Evolutionary conservation across 2,797 vertebrate genomes (phyloP), one percentile per base, ranked within the genome.

Genomic region (Merluccius polli): DNA sequence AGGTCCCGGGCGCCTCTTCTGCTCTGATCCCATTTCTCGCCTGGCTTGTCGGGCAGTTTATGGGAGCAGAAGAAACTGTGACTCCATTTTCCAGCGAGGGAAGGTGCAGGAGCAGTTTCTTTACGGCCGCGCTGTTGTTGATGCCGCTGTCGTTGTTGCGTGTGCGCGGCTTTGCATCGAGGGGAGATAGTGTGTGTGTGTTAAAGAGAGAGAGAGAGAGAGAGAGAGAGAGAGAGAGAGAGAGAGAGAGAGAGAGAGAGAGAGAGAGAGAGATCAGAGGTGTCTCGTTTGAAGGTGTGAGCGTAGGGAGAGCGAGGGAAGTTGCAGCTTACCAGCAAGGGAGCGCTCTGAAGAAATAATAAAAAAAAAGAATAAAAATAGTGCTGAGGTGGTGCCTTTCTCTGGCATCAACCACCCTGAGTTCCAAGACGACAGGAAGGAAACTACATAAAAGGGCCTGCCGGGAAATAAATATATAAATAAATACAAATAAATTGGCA

Each of bases 51-150:
- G 71, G 81, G 87, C 87, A 78, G 84, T 86, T 86, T 82, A 86
- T 24, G 76, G 52, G 2, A 81, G 85, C 85, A 83, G 82, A 87
- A 88, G 81, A 84, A 82, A 48, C 83, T 78, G 44, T 84, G 88
- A 89, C 86, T 90, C 85, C 78, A 87, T 88, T 87, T 88, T 85
- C 82, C 84, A 81, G 38, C 72, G 24, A 35, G 81, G 84, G 77
- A 81, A 79, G 84, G 87, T 70, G 79, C 77, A 4, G 41, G 75
- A 72, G 80, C 76, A 84, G 1, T 33, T 84, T 83, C 74, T 59
- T 24, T 24, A 24, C 3, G 10, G 52, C 7, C 7, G 52, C 10
- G 52, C 10, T 59, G 52, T 24, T 59, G 21, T 52, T 52, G 52
- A 9, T 24, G 52, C 24, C 36, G 4, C 10, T 24, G 52, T 8